A percentile compares a stretch with the other conserved stretches of the same genome.
Evolutionary conservation across 1,140 invertebrate species (phyloP).

Genomic region (Euura saliciscinereae): DNA sequence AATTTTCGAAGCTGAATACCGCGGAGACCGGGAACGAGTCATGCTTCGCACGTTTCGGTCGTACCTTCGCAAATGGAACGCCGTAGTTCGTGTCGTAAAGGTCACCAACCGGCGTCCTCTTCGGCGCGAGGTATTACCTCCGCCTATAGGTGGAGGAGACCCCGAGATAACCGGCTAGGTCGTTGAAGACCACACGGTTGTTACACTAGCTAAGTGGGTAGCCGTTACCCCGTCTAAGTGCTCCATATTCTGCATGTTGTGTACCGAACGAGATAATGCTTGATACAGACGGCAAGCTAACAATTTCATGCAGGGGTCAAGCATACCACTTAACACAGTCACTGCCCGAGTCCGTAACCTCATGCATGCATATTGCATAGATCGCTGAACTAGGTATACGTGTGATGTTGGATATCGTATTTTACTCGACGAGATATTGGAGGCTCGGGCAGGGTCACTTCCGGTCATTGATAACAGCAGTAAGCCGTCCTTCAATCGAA

Average conservation of each 20-base stretch:
- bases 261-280: constrained; percentile 20
- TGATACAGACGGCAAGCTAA: constrained; percentile 5
- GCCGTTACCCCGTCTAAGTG: constrained; percentile 42
- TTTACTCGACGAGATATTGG: not conserved
- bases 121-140: not conserved
- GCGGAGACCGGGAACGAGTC: constrained; percentile 20
- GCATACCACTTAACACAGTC: constrained; percentile 14
- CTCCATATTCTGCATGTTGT: constrained; percentile 41
- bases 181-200: constrained; percentile 34
- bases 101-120: constrained; percentile 31
- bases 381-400: not conserved
- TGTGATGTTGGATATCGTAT: not conserved
- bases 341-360: not conserved
- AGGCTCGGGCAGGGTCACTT: not conserved
- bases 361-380: too few species aligned
- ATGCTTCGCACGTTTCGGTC: constrained; percentile 23
- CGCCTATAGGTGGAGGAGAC: constrained; percentile 1
- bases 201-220: constrained; percentile 45
- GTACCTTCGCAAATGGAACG: constrained; percentile 32
- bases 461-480: not conserved
- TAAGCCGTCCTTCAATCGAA: not conserved
- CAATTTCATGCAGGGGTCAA: constrained; percentile 9
- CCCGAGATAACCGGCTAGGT: constrained; percentile 24
- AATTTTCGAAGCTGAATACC: constrained; percentile 16
- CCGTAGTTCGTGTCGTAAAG: constrained; percentile 33